phyloP scores from a whole-genome alignment of 2,888 invertebrate species.

The Caenorhabditis sp. region DNA sequence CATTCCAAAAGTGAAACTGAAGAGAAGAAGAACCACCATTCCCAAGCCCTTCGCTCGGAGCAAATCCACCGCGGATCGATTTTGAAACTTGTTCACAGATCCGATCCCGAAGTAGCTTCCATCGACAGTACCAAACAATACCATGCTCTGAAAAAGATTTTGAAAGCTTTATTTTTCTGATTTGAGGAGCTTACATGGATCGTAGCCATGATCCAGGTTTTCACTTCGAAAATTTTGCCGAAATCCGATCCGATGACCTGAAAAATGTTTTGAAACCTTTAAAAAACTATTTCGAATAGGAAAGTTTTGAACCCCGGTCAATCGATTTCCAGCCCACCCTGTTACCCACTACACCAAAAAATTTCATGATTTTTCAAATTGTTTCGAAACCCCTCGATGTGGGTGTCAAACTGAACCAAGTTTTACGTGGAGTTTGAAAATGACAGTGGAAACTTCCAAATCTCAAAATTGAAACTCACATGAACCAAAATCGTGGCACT shows the following conservation, averaged over 20 bases:
- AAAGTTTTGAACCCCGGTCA: not conserved
- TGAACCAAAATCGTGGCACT: conserved; percentile 9
- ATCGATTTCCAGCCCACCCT: not conserved
- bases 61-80: not conserved
- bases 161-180: not conserved
- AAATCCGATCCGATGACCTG: conserved; percentile 12
- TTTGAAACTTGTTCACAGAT: conserved; percentile 9
- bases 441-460: not conserved
- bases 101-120: conserved; percentile 14
- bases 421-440: conserved; percentile 12
- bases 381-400: not conserved
- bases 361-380: not conserved
- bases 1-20: conserved; percentile 20
- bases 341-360: conserved; percentile 19
- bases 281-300: not conserved
- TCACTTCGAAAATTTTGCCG: not conserved
- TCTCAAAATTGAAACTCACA: conserved; percentile 1
- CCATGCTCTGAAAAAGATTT: conserved; percentile 25
- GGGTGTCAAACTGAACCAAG: conserved; percentile 5
- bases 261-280: not conserved
- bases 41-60: not conserved
- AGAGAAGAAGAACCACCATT: not conserved
- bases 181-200: conserved; percentile 10
- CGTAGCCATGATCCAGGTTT: conserved; percentile 22
- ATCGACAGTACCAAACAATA: conserved; percentile 13